phyloP scores from a whole-genome alignment of 2,113 vertebrate genomes.

The Chaenogobius annularis region DNA sequence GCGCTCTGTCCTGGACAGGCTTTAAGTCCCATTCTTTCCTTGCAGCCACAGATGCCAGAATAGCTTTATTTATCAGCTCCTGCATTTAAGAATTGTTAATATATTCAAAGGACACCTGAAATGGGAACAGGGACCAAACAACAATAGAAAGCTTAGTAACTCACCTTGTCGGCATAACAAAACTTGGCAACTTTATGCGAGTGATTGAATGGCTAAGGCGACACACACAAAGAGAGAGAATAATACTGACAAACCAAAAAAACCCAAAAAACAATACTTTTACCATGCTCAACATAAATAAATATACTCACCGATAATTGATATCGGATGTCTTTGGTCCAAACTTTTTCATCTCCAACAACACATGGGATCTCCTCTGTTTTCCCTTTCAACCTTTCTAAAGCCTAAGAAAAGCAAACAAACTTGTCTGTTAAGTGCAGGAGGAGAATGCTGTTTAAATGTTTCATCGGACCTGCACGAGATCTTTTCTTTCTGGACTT shows the following conservation, averaged over 20 bases:
- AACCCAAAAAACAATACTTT: not conserved
- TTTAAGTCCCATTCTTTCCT: constrained; percentile 92
- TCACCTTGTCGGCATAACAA: constrained; percentile 94
- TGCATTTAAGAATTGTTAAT: constrained; percentile 39
- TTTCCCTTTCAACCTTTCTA: constrained; percentile 78
- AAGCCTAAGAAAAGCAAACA: constrained; percentile 68
- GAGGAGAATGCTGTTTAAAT: not conserved
- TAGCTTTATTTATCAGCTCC: constrained; percentile 91
- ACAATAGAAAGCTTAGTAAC: constrained; percentile 20
- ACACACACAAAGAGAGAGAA: constrained; percentile 24
- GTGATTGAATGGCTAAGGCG: constrained; percentile 89
- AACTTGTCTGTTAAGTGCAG: not conserved
- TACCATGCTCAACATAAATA: not conserved
- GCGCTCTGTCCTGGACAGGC: constrained; percentile 86
- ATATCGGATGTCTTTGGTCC: constrained; percentile 84
- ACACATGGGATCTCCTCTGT: constrained; percentile 91
- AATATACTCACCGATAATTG: constrained; percentile 87
- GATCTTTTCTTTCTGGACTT: constrained; percentile 80
- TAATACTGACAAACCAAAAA: not conserved
- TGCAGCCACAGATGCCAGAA: constrained; percentile 80
- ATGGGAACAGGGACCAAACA: not conserved
- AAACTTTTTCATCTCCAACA: constrained; percentile 88
- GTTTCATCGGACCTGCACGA: constrained; percentile 80
- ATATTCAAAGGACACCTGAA: not conserved
- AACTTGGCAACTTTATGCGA: constrained; percentile 92